phyloP scores from a whole-genome alignment of 2,888 invertebrate genomes.

The Cantharis nigra region DNA sequence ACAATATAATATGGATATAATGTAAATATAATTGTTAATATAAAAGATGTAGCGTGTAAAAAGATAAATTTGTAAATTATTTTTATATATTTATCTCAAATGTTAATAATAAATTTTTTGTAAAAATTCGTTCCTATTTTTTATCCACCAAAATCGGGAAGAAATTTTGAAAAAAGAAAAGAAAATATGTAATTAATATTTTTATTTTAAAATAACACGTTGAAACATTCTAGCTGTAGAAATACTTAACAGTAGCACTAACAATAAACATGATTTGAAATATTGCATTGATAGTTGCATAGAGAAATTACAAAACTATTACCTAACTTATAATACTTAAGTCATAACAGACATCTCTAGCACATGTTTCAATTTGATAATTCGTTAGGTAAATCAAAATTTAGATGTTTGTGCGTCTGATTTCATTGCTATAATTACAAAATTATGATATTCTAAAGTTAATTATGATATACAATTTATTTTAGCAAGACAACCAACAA shows the following conservation, averaged over 20 bases:
- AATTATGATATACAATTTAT: conserved; percentile 14
- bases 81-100: conserved; percentile 28
- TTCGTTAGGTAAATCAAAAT: conserved; percentile 6
- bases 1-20: background rate
- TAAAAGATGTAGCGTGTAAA: conserved; percentile 6
- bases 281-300: conserved; percentile 39
- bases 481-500: conserved; percentile 27
- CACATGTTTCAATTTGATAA: conserved; percentile 6
- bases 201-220: conserved; percentile 27
- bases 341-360: conserved; percentile 13
- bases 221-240: conserved; percentile 18
- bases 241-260: conserved; percentile 26
- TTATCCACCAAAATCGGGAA: background rate
- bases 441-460: conserved; percentile 19
- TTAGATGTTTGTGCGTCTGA: conserved; percentile 16
- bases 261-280: conserved; percentile 28
- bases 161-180: background rate
- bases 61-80: conserved; percentile 29
- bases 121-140: background rate
- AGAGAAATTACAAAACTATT: conserved; percentile 8
- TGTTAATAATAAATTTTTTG: conserved; percentile 24
- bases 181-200: background rate
- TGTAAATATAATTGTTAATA: conserved; percentile 30
- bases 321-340: conserved; percentile 25
- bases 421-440: conserved; percentile 6